Evolutionary conservation across 2,888 invertebrate genomes (phyloP).

Genomic region (Papilio protenor): DNA sequence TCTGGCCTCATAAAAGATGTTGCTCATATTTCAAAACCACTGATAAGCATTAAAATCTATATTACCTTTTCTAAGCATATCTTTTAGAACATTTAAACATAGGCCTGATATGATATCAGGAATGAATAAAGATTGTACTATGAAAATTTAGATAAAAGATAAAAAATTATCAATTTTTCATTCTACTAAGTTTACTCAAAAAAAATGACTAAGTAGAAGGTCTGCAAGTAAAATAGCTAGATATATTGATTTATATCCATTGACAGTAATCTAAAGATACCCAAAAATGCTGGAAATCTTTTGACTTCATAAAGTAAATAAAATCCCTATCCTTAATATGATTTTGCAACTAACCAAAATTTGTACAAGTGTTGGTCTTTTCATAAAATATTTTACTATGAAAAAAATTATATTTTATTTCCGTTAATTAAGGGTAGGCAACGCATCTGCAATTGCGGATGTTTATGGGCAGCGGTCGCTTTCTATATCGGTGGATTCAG

Average conservation of each 20-base stretch:
- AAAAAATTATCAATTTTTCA: no score
- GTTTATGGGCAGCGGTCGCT: no score
- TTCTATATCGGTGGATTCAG: no score
- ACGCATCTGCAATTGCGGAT: no score
- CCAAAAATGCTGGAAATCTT: no score
- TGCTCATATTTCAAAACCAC: not conserved
- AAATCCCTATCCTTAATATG: not conserved
- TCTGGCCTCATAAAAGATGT: not conserved
- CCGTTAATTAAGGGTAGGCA: no score
- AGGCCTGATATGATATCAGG: not conserved
- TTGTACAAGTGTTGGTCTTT: not conserved
- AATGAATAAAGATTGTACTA: not conserved
- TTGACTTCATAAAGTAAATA: not conserved
- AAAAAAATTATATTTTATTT: no score
- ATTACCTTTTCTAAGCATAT: not conserved
- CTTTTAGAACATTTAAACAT: constrained; percentile 1
- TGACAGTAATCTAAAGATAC: not conserved
- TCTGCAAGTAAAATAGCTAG: no score
- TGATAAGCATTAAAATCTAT: constrained; percentile 7
- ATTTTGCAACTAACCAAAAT: not conserved
- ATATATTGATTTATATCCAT: not conserved
- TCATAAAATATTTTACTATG: not conserved
- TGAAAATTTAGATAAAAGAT: not conserved
- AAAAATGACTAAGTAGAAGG: no score
- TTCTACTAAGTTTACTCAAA: not conserved